A percentile compares a stretch with the other conserved stretches of the same genome.
phyloP scores from a whole-genome alignment of 2,797 vertebrate genomes.

The Kryptopterus vitreolus region DNA sequence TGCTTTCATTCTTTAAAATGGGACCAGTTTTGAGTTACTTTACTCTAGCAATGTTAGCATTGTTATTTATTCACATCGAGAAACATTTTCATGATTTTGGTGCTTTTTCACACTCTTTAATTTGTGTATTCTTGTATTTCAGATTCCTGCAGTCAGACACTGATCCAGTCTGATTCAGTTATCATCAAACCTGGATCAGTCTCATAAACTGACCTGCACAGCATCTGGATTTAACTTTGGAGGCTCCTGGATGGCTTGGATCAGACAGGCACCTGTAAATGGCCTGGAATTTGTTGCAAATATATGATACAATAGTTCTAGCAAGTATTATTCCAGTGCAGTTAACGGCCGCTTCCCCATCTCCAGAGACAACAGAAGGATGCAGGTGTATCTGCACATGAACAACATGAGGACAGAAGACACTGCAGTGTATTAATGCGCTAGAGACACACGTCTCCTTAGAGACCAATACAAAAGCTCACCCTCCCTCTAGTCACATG shows the following conservation, averaged over 20 bases:
- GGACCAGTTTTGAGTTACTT: no score
- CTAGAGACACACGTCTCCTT: not conserved
- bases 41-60: no score
- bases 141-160: slow-evolving; percentile 13
- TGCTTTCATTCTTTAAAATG: not conserved
- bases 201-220: slow-evolving; percentile 27
- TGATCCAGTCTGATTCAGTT: slow-evolving; percentile 5
- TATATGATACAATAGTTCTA: not conserved
- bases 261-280: slow-evolving; percentile 6
- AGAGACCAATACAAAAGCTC: not conserved
- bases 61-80: not conserved
- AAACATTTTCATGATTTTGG: not conserved
- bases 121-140: not conserved
- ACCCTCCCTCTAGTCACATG: not conserved
- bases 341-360: slow-evolving; percentile 7
- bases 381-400: slow-evolving; percentile 6
- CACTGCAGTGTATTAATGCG: slow-evolving; percentile 40
- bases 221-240: slow-evolving; percentile 33
- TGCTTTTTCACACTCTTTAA: no score
- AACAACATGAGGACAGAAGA: slow-evolving; percentile 24
- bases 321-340: not conserved
- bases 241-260: not conserved
- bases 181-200: slow-evolving; percentile 30
- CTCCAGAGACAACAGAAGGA: slow-evolving; percentile 32
- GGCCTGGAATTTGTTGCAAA: not conserved